A percentile compares a stretch with the other conserved stretches of the same genome.
phyloP scores from a whole-genome alignment of 2,797 vertebrate genomes.

The Anguilla obscura region DNA sequence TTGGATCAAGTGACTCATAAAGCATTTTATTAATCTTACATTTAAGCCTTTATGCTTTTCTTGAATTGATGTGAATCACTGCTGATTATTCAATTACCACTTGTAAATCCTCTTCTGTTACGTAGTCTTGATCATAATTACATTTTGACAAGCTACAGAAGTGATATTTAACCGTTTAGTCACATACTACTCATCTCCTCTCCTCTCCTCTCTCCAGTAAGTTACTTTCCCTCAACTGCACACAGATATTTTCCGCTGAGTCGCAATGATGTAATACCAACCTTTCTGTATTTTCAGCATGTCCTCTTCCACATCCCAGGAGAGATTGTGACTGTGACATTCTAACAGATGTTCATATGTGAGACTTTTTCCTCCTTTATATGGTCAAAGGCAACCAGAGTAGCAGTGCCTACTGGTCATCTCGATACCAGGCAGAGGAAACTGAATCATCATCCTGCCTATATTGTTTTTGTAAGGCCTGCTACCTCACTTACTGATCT shows the following conservation, averaged over 20 bases:
- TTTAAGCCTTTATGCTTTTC: background rate
- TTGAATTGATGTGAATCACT: background rate
- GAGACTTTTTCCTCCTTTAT: background rate
- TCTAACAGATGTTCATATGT: background rate
- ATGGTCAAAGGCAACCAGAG: background rate
- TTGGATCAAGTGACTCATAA: background rate
- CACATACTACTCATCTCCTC: background rate
- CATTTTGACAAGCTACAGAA: background rate
- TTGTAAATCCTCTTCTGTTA: background rate
- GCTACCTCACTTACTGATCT: background rate
- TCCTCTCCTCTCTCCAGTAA: background rate
- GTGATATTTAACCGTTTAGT: background rate
- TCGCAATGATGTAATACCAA: background rate
- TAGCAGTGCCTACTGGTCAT: background rate
- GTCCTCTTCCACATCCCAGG: background rate
- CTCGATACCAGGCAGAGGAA: conserved; percentile 3
- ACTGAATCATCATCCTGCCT: conserved; percentile 18
- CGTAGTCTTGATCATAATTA: background rate
- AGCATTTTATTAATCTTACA: background rate
- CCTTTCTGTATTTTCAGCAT: conserved; percentile 1
- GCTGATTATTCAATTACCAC: background rate
- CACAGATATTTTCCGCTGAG: background rate
- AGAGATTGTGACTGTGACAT: background rate
- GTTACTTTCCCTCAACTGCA: background rate
- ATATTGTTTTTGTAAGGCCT: background rate